phyloP scores from a whole-genome alignment of 2,888 invertebrate genomes.

The Epistrophe eligans region DNA sequence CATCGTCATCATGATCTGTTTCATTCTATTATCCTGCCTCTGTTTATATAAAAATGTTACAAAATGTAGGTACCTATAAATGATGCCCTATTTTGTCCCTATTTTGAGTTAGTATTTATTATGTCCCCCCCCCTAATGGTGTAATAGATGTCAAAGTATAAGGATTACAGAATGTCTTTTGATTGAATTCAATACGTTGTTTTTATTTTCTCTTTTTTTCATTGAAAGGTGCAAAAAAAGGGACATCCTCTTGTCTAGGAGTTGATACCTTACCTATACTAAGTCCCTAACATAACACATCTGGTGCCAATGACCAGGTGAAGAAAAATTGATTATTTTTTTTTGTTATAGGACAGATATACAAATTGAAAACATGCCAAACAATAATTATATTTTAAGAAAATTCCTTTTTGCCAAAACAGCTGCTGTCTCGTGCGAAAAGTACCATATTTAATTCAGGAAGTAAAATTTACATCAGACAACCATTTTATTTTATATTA shows the following conservation, averaged over 20 bases:
- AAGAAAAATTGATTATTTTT: slow-evolving; percentile 16
- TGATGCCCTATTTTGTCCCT: slow-evolving; percentile 11
- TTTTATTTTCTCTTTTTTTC: background rate
- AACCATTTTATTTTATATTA: slow-evolving; percentile 34
- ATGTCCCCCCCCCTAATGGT: background rate
- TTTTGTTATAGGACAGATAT: background rate
- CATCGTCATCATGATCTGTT: slow-evolving; percentile 31
- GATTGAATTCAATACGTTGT: slow-evolving; percentile 10
- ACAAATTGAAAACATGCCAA: slow-evolving; percentile 26
- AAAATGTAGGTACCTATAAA: background rate
- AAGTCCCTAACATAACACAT: background rate
- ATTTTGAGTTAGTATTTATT: background rate
- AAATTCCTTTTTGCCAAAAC: slow-evolving; percentile 10
- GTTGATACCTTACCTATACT: background rate
- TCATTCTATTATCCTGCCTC: slow-evolving; percentile 14
- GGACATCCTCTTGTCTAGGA: background rate
- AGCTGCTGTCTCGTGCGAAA: slow-evolving; percentile 55
- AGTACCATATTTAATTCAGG: slow-evolving; percentile 56
- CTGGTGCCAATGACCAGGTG: slow-evolving; percentile 33
- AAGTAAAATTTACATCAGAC: slow-evolving; percentile 69
- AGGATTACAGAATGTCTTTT: slow-evolving; percentile 14
- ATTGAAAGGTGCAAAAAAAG: slow-evolving; percentile 27
- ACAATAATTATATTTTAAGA: slow-evolving; percentile 54
- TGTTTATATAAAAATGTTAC: slow-evolving; percentile 8
- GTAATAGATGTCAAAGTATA: slow-evolving; percentile 29